These are phyloP conservation scores for Eupsittula cactorum DNA, from an alignment of 2,113 vertebrate species.

Conservation along the genomic window DNA sequence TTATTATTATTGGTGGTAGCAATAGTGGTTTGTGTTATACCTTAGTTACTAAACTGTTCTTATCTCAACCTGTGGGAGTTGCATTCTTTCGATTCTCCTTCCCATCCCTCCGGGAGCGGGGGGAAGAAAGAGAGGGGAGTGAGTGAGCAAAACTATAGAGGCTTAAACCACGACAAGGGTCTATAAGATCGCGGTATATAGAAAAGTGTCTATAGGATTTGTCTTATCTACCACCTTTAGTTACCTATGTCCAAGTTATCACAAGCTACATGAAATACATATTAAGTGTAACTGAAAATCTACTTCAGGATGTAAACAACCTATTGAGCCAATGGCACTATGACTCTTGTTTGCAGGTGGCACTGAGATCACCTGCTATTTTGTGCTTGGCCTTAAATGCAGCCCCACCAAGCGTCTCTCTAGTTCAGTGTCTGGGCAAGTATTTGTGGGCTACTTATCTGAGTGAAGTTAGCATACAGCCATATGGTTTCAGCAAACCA, in stretches of 20 bases:
- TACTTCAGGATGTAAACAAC: neutral
- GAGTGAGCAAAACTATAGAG: too few species aligned
- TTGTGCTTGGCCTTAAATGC: neutral
- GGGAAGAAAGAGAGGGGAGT: too few species aligned
- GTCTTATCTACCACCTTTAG: neutral
- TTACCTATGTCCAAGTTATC: neutral
- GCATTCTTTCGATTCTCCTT: too few species aligned
- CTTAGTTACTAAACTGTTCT: too few species aligned
- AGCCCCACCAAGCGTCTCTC: neutral
- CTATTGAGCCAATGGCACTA: neutral
- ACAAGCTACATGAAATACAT: neutral
- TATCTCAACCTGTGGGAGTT: too few species aligned
- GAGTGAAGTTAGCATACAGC: neutral
- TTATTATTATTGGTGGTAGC: too few species aligned
- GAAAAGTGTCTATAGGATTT: neutral
- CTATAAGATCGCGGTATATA: too few species aligned
- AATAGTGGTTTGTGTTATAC: too few species aligned
- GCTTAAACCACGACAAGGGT: neutral
- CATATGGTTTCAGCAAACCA: neutral
- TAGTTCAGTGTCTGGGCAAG: neutral
- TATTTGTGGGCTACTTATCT: neutral
- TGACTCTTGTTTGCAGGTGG: accelerated
- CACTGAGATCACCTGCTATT: neutral
- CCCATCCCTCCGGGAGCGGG: too few species aligned
- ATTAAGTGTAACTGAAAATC: neutral